Conservation (phyloP, 1,140 invertebrate species). For the Bombus affinis region DNA sequence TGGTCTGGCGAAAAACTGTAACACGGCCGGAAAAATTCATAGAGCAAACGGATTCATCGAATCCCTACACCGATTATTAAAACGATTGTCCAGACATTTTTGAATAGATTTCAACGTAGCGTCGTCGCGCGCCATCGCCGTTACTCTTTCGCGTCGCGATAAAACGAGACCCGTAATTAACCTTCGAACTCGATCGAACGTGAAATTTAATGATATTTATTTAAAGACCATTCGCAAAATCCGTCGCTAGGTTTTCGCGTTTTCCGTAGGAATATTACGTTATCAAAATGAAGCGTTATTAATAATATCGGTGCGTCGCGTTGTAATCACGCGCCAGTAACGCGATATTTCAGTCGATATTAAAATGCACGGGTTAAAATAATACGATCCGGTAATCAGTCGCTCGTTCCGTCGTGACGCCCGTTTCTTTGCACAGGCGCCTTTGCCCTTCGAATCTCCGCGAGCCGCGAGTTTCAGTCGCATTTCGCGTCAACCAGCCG, state of each 20-base stretch:
- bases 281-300: conserved; percentile 54
- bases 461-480: neutral
- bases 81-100: neutral
- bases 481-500: too few relatives aligned
- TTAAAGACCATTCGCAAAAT: conserved; percentile 47
- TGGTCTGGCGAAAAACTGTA: conserved; percentile 17
- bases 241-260: conserved; percentile 17
- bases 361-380: conserved; percentile 48
- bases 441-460: neutral
- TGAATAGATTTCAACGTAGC: neutral
- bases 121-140: neutral
- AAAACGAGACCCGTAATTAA: conserved; percentile 38
- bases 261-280: conserved; percentile 50
- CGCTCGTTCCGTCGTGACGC: neutral
- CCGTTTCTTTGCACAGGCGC: neutral
- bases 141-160: too few relatives aligned
- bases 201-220: conserved; percentile 58
- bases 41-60: conserved; percentile 46
- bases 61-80: conserved; percentile 10
- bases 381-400: conserved; percentile 38
- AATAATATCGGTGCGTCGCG: conserved; percentile 45
- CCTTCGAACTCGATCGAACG: conserved; percentile 30
- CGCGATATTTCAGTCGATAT: conserved; percentile 46
- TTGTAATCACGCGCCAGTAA: conserved; percentile 44
- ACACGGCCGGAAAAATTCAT: conserved; percentile 5